These are phyloP conservation scores for Cryptotermes secundus DNA, from an alignment of 1,140 invertebrate genomes.

Conservation along the genomic window DNA sequence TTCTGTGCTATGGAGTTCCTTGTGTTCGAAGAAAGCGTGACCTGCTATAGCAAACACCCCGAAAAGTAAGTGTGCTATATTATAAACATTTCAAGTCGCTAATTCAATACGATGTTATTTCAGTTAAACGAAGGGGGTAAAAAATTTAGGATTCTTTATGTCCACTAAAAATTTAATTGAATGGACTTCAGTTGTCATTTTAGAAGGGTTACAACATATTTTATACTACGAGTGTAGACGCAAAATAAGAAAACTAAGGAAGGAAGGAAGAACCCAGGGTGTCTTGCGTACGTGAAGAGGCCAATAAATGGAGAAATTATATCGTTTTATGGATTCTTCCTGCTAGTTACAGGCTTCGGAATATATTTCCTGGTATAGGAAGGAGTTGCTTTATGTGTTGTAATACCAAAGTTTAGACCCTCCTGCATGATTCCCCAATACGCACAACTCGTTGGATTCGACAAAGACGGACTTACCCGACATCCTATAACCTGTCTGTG, in stretches of 20 bases:
- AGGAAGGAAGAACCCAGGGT: neutral
- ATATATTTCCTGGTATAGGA: neutral
- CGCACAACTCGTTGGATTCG: neutral
- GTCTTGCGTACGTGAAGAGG: neutral
- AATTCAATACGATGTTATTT: neutral
- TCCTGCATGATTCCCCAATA: neutral
- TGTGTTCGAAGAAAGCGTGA: no score
- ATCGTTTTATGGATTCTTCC: neutral
- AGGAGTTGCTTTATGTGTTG: neutral
- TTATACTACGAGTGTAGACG: neutral
- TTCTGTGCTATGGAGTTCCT: no score
- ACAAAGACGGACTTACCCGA: neutral
- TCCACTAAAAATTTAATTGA: neutral
- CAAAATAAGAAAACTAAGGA: neutral
- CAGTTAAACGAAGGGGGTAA: neutral
- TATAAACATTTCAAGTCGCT: neutral
- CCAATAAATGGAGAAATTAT: constrained; percentile 9
- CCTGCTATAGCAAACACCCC: no score
- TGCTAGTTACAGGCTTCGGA: neutral
- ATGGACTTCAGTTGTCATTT: neutral
- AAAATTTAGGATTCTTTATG: neutral
- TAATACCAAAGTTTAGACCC: neutral
- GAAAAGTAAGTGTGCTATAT: no score
- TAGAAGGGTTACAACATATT: neutral
- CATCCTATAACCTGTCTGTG: neutral